phyloP scores from a whole-genome alignment of 1,140 invertebrate genomes.

The Zaprionus tsacasi region DNA sequence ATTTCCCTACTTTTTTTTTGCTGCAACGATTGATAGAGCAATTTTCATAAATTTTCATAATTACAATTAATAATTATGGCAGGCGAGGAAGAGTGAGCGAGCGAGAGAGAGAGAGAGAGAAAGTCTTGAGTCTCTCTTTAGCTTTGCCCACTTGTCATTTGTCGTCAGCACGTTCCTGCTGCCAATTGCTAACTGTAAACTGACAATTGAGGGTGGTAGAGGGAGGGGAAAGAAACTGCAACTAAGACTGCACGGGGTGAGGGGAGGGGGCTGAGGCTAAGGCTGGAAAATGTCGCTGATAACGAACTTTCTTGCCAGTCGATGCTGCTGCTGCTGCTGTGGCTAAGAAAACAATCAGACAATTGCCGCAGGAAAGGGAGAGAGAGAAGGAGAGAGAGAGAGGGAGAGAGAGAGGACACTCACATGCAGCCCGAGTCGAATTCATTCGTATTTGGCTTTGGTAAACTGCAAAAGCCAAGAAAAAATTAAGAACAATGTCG shows the following conservation, averaged over 20 bases:
- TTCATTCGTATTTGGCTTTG: constrained; percentile 79
- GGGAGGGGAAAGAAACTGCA: constrained; percentile 26
- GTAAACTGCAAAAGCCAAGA: constrained; percentile 71
- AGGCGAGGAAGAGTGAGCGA: background rate
- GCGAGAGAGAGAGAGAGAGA: constrained; percentile 15
- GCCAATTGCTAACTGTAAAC: constrained; percentile 35
- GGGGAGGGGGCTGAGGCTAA: no score
- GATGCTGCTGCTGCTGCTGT: constrained; percentile 63
- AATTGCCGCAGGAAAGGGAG: constrained; percentile 68
- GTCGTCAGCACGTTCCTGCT: background rate
- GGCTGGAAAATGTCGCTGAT: constrained; percentile 73
- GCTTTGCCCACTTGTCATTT: background rate
- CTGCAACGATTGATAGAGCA: background rate
- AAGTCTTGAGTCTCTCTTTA: constrained; percentile 36
- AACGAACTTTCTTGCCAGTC: constrained; percentile 68
- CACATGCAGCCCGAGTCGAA: constrained; percentile 64
- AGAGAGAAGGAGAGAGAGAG: background rate
- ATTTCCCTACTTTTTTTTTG: background rate
- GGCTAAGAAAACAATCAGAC: constrained; percentile 80
- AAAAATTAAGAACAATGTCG: constrained; percentile 80
- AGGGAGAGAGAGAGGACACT: background rate
- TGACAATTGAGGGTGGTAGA: constrained; percentile 3
- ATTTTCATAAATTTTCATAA: constrained; percentile 3
- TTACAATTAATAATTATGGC: background rate
- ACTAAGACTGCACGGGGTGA: constrained; percentile 56